Percentiles rank a stretch among this genome's conserved stretches.
phyloP scores from a whole-genome alignment of 2,797 vertebrate genomes.

The Vultur gryphus region DNA sequence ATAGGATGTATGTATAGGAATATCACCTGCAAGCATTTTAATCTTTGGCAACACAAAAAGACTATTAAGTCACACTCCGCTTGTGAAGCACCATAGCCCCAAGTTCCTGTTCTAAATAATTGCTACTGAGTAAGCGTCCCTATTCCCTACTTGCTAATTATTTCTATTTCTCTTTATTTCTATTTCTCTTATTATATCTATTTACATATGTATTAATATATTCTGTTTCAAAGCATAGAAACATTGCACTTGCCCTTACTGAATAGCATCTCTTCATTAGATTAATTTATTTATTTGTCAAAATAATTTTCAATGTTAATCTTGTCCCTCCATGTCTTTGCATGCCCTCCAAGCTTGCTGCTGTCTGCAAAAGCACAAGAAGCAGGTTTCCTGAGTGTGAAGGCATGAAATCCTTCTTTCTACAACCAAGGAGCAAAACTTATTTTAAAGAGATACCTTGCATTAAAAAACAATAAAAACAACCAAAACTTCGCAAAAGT shows the following conservation, averaged over 20 bases:
- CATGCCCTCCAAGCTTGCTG: neutral
- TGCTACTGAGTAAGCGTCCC: neutral
- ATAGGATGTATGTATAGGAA: neutral
- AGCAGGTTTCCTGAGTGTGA: neutral
- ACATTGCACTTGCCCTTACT: neutral
- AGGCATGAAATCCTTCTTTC: neutral
- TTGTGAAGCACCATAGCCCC: neutral
- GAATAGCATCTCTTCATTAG: neutral
- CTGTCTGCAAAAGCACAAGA: neutral
- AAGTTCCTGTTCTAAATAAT: neutral
- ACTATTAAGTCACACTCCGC: neutral
- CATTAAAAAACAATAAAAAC: neutral
- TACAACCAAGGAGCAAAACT: neutral
- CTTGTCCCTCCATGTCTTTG: neutral
- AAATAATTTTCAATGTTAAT: neutral
- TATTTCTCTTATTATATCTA: neutral
- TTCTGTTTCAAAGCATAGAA: neutral
- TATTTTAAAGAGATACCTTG: neutral
- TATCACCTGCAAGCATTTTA: neutral
- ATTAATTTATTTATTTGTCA: neutral
- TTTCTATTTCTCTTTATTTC: neutral
- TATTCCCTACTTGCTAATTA: neutral
- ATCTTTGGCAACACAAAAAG: neutral
- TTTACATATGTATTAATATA: neutral
- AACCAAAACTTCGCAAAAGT: neutral